Conservation (phyloP, 2,797 vertebrate genomes). For the Heterohyrax brucei region DNA sequence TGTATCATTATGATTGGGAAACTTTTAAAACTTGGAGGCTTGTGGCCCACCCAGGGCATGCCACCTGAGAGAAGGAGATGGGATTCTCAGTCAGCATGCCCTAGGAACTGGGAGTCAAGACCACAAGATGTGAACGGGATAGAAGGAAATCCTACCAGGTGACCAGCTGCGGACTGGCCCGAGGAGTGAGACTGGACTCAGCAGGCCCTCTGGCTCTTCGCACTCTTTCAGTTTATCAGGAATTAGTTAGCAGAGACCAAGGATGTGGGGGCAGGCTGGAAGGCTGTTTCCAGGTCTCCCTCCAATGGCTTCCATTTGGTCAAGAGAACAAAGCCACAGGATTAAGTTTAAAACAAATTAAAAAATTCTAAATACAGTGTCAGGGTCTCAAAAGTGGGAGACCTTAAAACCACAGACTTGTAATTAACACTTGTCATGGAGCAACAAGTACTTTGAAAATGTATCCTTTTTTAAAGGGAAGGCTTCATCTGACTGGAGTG, state of each 20-base stretch:
- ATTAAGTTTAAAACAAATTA: constrained; percentile 21
- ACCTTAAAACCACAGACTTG: constrained; percentile 17
- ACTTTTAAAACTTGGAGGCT: background rate
- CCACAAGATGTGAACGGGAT: background rate
- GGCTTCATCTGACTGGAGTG: constrained; percentile 33
- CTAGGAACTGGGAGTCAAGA: background rate
- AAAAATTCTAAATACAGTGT: constrained; percentile 8
- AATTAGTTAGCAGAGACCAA: background rate
- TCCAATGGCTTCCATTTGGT: background rate
- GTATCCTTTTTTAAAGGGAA: background rate
- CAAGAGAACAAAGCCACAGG: background rate
- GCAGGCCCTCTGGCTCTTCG: background rate
- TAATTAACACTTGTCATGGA: constrained; percentile 62
- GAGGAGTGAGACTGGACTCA: background rate
- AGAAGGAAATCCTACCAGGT: background rate
- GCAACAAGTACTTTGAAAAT: constrained; percentile 51
- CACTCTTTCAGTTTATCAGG: background rate
- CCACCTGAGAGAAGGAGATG: background rate
- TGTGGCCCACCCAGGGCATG: background rate
- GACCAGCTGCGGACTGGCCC: background rate
- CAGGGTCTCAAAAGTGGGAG: constrained; percentile 29
- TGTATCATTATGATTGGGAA: constrained; percentile 19
- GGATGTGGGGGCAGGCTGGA: background rate
- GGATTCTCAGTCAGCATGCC: constrained; percentile 16
- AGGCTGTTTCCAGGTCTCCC: background rate